A percentile compares a stretch with the other conserved stretches of the same genome.
Evolutionary conservation across 2,888 invertebrate genomes (phyloP).

Genomic region (Chirona hameri): DNA sequence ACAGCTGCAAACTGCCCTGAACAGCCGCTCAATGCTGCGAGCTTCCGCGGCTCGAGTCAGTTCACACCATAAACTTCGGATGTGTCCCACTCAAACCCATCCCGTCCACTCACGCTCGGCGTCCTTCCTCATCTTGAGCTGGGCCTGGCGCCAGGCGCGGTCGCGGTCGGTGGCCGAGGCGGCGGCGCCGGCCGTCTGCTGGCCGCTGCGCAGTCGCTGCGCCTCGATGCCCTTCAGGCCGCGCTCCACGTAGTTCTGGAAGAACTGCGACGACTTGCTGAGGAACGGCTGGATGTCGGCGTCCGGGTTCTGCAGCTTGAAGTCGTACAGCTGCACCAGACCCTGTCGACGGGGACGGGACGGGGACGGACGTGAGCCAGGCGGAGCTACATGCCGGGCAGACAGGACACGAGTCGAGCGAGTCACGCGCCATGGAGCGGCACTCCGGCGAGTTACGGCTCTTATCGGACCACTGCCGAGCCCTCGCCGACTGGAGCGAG

Average conservation of each 20-base stretch:
- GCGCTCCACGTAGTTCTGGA: conserved; percentile 79
- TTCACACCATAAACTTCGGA: too few species aligned
- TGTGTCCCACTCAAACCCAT: too few species aligned
- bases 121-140: neutral
- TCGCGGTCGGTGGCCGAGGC: conserved; percentile 35
- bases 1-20: too few species aligned
- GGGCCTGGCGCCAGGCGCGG: neutral
- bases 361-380: neutral
- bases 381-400: too few species aligned
- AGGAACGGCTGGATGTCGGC: conserved; percentile 81
- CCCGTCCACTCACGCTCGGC: neutral
- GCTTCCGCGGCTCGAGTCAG: too few species aligned
- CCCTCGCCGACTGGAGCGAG: too few species aligned
- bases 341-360: conserved; percentile 51
- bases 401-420: too few species aligned
- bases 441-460: too few species aligned
- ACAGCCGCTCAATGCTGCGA: too few species aligned
- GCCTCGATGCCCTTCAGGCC: conserved; percentile 63
- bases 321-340: conserved; percentile 71
- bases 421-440: too few species aligned
- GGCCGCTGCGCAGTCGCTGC: conserved; percentile 45
- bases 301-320: conserved; percentile 73
- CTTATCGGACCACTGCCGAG: neutral
- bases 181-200: conserved; percentile 26
- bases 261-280: conserved; percentile 75